phyloP scores from a whole-genome alignment of 2,797 vertebrate species.

The Catostomus latipinnis region DNA sequence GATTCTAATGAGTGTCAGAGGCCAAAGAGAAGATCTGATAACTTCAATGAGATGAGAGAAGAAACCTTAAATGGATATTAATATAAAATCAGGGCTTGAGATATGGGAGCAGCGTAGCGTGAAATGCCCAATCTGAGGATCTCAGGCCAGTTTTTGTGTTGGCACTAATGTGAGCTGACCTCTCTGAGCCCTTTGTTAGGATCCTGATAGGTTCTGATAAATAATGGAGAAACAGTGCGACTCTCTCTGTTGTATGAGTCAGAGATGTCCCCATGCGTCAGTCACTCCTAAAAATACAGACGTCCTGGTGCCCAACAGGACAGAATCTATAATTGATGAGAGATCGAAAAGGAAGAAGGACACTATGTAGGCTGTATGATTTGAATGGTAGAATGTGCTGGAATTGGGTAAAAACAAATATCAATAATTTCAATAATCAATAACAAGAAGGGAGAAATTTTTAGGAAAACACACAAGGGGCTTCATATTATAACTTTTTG shows the following conservation, averaged over 20 bases:
- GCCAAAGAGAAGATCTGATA: slow-evolving; percentile 65
- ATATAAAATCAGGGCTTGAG: slow-evolving; percentile 86
- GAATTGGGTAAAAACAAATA: slow-evolving; percentile 59
- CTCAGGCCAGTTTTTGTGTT: slow-evolving; percentile 61
- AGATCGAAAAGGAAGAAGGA: slow-evolving; percentile 74
- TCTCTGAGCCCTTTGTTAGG: slow-evolving; percentile 77
- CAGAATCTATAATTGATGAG: slow-evolving; percentile 82
- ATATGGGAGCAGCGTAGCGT: slow-evolving; percentile 87
- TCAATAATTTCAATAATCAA: background rate
- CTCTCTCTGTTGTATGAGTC: slow-evolving; percentile 44
- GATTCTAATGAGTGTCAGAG: slow-evolving; percentile 65
- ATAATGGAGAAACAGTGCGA: slow-evolving; percentile 85
- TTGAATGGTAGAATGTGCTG: slow-evolving; percentile 73
- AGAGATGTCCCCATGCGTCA: slow-evolving; percentile 58
- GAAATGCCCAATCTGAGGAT: slow-evolving; percentile 90
- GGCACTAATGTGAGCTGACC: slow-evolving; percentile 83
- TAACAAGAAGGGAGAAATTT: background rate
- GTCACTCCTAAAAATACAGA: slow-evolving; percentile 72
- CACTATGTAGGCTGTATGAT: slow-evolving; percentile 72
- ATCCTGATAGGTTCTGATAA: slow-evolving; percentile 79
- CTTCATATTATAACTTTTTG: background rate
- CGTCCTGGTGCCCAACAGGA: slow-evolving; percentile 65
- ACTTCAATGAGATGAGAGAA: slow-evolving; percentile 73
- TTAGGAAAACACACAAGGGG: background rate
- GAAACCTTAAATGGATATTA: slow-evolving; percentile 90